A percentile compares a stretch with the other conserved stretches of the same genome.
These are phyloP conservation scores for Iphiclides podalirius DNA, from an alignment of 2,888 invertebrate species.

Conservation along the genomic window DNA sequence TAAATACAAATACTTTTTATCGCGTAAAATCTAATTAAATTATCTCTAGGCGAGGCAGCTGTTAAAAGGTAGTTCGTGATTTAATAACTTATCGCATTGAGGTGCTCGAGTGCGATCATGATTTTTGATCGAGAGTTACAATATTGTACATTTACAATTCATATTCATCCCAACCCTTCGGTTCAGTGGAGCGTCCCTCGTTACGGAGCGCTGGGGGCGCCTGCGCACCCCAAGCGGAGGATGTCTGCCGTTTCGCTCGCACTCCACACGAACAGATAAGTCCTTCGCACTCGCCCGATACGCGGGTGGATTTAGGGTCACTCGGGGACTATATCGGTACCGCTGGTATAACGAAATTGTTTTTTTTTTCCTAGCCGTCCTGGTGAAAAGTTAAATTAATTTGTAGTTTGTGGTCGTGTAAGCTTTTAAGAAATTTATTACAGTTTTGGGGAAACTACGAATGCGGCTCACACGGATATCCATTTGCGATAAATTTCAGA, in stretches of 20 bases:
- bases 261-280: constrained; percentile 1
- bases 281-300: constrained; percentile 28
- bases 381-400: constrained; percentile 19
- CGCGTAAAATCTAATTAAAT: no score
- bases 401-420: constrained; percentile 1
- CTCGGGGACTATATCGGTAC: constrained; percentile 17
- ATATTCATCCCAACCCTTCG: constrained; percentile 17
- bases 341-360: constrained; percentile 13
- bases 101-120: not conserved
- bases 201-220: constrained; percentile 32
- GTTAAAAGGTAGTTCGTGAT: no score
- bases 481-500: not conserved
- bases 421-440: not conserved
- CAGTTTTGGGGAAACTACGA: no score
- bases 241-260: constrained; percentile 7
- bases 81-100: no score
- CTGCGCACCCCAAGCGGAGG: constrained; percentile 37
- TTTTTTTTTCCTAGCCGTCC: constrained; percentile 13
- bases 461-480: constrained; percentile 13
- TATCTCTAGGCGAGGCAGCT: no score
- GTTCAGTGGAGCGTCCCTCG: constrained; percentile 13
- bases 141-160: constrained; percentile 21
- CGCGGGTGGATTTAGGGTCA: constrained; percentile 32
- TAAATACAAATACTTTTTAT: no score
- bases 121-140: constrained; percentile 17